phyloP scores from a whole-genome alignment of 2,888 invertebrate species.

The Magallana nippona region DNA sequence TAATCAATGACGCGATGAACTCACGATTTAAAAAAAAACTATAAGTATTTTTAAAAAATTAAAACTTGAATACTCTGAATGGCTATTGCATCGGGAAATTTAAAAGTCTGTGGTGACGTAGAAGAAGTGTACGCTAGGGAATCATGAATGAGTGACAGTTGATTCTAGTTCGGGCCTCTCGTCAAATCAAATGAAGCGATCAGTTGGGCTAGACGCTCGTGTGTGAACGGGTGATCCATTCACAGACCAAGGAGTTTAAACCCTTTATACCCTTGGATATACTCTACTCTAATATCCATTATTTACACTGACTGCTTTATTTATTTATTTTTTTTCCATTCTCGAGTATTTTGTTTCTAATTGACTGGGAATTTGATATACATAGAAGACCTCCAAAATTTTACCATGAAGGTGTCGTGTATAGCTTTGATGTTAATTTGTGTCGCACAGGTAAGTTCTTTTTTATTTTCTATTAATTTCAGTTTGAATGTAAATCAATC shows the following conservation, averaged over 20 bases:
- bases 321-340: not conserved
- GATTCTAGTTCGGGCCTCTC: not conserved
- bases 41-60: too few relatives aligned
- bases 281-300: not conserved
- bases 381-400: not conserved
- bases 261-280: not conserved
- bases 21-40: too few relatives aligned
- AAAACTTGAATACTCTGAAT: not conserved
- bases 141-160: conserved; percentile 31
- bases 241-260: not conserved
- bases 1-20: too few relatives aligned
- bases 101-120: not conserved
- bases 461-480: not conserved
- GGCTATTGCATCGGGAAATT: not conserved
- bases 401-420: conserved; percentile 1
- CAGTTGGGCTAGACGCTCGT: conserved; percentile 6
- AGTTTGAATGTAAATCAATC: not conserved
- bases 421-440: not conserved
- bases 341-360: not conserved
- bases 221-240: conserved; percentile 30
- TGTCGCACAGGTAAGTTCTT: not conserved
- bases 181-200: conserved; percentile 30
- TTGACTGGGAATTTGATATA: conserved; percentile 17
- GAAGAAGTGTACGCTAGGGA: not conserved
- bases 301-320: not conserved